A percentile compares a stretch with the other conserved stretches of the same genome.
Evolutionary conservation across 2,797 vertebrate genomes (phyloP).

Genomic region (Silurus lanzhouensis): DNA sequence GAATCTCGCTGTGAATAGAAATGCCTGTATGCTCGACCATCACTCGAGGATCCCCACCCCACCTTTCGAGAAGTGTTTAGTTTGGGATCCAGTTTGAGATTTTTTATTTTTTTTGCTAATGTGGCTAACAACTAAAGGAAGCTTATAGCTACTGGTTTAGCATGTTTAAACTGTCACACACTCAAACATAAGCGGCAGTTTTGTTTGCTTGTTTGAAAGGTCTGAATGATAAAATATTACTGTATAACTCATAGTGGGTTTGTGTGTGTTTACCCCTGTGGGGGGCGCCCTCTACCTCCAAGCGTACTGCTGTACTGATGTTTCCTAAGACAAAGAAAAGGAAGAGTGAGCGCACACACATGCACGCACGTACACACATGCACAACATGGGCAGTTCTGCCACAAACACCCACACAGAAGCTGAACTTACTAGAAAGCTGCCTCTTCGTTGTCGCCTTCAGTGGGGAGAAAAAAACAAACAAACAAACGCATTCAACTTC

Average conservation of each 20-base stretch:
- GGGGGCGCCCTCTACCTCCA: conserved; percentile 64
- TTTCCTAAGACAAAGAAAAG: conserved; percentile 60
- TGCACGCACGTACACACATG: conserved; percentile 12
- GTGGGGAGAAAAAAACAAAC: background rate
- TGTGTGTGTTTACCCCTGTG: conserved; percentile 63
- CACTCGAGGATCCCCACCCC: too few relatives aligned
- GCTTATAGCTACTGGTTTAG: too few relatives aligned
- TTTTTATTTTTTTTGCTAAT: too few relatives aligned
- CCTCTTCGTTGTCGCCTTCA: conserved; percentile 66
- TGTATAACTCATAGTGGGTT: background rate
- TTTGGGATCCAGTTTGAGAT: too few relatives aligned
- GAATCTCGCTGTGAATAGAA: too few relatives aligned
- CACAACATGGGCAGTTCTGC: background rate
- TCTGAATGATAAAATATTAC: background rate
- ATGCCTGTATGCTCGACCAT: too few relatives aligned
- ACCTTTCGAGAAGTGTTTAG: too few relatives aligned
- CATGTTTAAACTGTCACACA: too few relatives aligned
- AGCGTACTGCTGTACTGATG: conserved; percentile 66
- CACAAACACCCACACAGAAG: background rate
- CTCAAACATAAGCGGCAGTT: too few relatives aligned
- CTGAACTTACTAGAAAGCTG: conserved; percentile 75
- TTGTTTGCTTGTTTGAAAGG: too few relatives aligned
- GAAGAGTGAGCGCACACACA: background rate
- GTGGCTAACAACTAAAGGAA: too few relatives aligned
- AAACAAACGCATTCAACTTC: background rate